phyloP scores from a whole-genome alignment of 2,888 invertebrate species.

The Epistrophe eligans region DNA sequence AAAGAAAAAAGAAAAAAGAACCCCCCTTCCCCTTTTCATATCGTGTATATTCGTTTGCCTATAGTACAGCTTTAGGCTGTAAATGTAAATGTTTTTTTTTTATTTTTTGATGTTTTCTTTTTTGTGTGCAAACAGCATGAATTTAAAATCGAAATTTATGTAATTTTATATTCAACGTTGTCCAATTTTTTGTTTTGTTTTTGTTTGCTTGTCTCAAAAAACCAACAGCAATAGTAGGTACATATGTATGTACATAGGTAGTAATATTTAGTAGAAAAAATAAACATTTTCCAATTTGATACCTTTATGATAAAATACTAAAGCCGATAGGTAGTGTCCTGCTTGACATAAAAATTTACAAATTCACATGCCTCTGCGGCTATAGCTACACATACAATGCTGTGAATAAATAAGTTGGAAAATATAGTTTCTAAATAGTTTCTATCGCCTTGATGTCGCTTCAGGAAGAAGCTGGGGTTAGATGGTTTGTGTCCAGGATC shows the following conservation, averaged over 20 bases:
- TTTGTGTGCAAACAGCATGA: not conserved
- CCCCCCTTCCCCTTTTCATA: too few relatives aligned
- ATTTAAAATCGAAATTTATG: conserved; percentile 46
- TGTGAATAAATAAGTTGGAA: not conserved
- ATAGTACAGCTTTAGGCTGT: too few relatives aligned
- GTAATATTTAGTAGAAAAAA: conserved; percentile 41
- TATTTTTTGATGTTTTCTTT: not conserved
- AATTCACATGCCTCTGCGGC: conserved; percentile 41
- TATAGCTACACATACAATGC: not conserved
- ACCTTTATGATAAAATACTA: conserved; percentile 64
- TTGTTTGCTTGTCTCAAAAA: conserved; percentile 2
- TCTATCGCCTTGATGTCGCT: too few relatives aligned
- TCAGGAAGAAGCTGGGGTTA: too few relatives aligned
- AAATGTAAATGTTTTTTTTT: not conserved
- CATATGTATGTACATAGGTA: not conserved
- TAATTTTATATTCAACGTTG: conserved; percentile 19
- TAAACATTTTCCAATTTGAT: conserved; percentile 52
- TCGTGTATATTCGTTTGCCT: too few relatives aligned
- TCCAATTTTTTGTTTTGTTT: conserved; percentile 9
- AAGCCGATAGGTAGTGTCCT: conserved; percentile 44
- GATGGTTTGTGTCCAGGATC: too few relatives aligned
- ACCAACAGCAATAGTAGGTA: conserved; percentile 41
- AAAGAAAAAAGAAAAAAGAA: too few relatives aligned
- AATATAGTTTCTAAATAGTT: too few relatives aligned
- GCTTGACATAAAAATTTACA: conserved; percentile 66